Evolutionary conservation across 2,797 vertebrate genomes (phyloP).

Genomic region (Melanotaenia nigrans): DNA sequence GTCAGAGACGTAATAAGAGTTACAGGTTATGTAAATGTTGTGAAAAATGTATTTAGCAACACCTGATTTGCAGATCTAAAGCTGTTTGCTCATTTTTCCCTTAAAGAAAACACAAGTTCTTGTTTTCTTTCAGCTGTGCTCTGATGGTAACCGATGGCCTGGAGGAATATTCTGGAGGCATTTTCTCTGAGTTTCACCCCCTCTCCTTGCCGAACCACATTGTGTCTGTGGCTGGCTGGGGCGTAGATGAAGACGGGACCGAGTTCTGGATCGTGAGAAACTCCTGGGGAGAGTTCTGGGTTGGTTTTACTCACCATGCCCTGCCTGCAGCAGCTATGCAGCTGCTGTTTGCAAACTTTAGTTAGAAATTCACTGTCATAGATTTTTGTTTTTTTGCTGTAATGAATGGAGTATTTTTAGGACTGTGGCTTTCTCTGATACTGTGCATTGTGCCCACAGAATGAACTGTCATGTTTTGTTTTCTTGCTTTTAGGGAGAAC

Average conservation of each 20-base stretch:
- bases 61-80: neutral
- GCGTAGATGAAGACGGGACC: constrained; percentile 77
- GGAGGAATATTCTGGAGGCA: constrained; percentile 87
- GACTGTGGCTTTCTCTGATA: neutral
- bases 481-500: constrained; percentile 86
- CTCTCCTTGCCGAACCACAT: constrained; percentile 88
- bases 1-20: neutral
- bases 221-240: constrained; percentile 94
- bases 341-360: neutral
- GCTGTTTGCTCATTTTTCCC: no score
- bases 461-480: neutral
- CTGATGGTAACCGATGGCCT: constrained; percentile 92
- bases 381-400: neutral
- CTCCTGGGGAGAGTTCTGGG: constrained; percentile 98
- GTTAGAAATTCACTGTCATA: neutral
- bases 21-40: neutral
- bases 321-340: constrained; percentile 1
- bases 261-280: constrained; percentile 98
- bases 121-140: constrained; percentile 85
- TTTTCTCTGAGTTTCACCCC: constrained; percentile 87
- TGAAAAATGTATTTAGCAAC: neutral
- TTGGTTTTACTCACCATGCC: constrained; percentile 62
- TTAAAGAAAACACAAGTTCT: neutral
- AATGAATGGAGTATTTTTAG: neutral
- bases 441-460: neutral